Conservation (phyloP, 2,797 vertebrate species). For the Hydrolagus colliei region DNA sequence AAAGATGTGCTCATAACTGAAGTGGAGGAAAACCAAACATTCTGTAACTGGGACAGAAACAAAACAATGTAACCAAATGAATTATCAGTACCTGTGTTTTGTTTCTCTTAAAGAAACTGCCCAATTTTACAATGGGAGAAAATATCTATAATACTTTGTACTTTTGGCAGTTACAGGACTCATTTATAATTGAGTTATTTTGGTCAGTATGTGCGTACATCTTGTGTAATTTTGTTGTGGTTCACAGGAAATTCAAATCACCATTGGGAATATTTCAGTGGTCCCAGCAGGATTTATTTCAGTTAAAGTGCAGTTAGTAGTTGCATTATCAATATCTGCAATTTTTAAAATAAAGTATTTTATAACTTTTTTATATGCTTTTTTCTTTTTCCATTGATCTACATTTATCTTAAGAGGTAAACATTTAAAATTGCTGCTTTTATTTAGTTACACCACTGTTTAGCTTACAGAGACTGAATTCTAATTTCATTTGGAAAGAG, state of each 20-base stretch:
- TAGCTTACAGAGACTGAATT: neutral
- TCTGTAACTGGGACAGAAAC: neutral
- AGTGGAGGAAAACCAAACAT: neutral
- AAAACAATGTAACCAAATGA: neutral
- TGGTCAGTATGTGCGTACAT: neutral
- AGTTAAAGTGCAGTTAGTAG: conserved; percentile 7
- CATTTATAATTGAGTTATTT: neutral
- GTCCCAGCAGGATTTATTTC: neutral
- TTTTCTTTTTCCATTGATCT: conserved; percentile 33
- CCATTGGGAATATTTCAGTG: neutral
- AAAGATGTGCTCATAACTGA: neutral
- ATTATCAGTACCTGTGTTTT: neutral
- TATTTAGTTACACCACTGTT: neutral
- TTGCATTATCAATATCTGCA: conserved; percentile 29
- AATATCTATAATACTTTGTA: neutral
- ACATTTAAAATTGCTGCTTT: neutral
- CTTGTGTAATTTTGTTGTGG: neutral
- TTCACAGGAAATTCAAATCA: neutral
- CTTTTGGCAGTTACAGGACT: neutral
- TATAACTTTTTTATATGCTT: conserved; percentile 44
- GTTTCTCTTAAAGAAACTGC: neutral
- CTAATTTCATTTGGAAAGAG: neutral
- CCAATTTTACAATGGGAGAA: neutral
- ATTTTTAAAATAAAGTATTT: conserved; percentile 67
- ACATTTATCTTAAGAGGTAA: neutral